Percentiles rank a stretch among this genome's conserved stretches.
phyloP scores from a whole-genome alignment of 2,888 invertebrate genomes.

The Melieria picta region DNA sequence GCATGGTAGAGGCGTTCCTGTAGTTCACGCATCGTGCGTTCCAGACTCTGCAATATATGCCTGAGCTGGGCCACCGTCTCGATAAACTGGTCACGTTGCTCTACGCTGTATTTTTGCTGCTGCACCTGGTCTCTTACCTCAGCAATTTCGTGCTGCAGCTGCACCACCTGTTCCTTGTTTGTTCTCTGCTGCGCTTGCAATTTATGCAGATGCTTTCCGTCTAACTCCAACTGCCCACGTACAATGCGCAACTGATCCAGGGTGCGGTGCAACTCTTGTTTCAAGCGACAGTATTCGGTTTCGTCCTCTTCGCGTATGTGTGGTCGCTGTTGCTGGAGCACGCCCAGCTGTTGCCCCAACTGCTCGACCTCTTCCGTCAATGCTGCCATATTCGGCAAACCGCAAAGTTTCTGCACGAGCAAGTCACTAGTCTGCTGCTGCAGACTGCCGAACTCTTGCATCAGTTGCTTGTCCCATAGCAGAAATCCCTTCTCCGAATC shows the following conservation, averaged over 20 bases:
- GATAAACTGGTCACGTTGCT: conserved; percentile 50
- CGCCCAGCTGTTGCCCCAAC: conserved; percentile 40
- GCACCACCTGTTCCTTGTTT: conserved; percentile 32
- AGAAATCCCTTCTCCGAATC: conserved; percentile 54
- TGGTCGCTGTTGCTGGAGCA: conserved; percentile 42
- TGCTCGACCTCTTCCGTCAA: conserved; percentile 48
- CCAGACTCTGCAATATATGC: conserved; percentile 49
- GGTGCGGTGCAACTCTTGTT: conserved; percentile 45
- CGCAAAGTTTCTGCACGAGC: conserved; percentile 49
- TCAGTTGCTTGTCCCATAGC: conserved; percentile 56
- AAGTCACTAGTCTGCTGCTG: conserved; percentile 49
- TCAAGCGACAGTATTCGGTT: conserved; percentile 43
- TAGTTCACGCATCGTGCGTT: conserved; percentile 50
- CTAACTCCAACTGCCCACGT: conserved; percentile 24
- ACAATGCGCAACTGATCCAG: conserved; percentile 21
- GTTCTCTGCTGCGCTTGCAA: conserved; percentile 14
- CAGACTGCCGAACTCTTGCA: conserved; percentile 52
- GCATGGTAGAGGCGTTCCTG: conserved; percentile 51
- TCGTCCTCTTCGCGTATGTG: conserved; percentile 45
- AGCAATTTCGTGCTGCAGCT: conserved; percentile 41
- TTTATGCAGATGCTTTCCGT: conserved; percentile 27
- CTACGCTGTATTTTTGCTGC: conserved; percentile 44
- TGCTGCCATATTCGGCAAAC: conserved; percentile 41
- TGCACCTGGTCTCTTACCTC: conserved; percentile 43
- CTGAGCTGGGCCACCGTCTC: conserved; percentile 47